phyloP scores from a whole-genome alignment of 2,888 invertebrate genomes.

The Drosophila dives region DNA sequence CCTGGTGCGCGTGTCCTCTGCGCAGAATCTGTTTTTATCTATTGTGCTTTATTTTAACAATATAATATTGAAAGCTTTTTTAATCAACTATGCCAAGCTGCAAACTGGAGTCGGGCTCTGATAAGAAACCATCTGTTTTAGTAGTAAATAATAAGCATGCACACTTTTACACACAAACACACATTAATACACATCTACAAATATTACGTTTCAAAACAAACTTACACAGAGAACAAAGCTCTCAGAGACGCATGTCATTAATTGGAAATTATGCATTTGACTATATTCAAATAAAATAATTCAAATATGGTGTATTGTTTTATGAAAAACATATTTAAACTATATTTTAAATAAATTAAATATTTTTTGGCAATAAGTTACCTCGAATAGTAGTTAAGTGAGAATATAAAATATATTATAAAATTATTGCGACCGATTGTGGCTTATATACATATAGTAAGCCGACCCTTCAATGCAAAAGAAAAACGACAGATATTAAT shows the following conservation, averaged over 20 bases:
- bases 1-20: slow-evolving; percentile 40
- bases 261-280: not conserved
- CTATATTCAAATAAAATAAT: not conserved
- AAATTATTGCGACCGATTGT: not conserved
- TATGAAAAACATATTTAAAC: not conserved
- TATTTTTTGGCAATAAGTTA: not conserved
- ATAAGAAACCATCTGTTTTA: slow-evolving; percentile 54
- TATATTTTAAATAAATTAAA: not conserved
- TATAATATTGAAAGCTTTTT: slow-evolving; percentile 33
- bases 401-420: not conserved
- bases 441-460: not conserved
- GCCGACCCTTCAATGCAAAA: not conserved
- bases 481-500: not conserved
- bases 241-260: not conserved
- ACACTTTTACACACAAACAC: not conserved
- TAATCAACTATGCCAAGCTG: slow-evolving; percentile 17
- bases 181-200: not conserved
- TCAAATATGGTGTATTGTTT: not conserved
- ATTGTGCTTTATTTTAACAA: slow-evolving; percentile 44
- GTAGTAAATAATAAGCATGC: slow-evolving; percentile 35
- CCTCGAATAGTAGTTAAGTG: not conserved
- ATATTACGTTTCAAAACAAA: not conserved
- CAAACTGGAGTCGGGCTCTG: slow-evolving; percentile 27
- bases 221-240: not conserved
- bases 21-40: slow-evolving; percentile 49